Evolutionary conservation across 2,113 vertebrate species (phyloP), one percentile per base, ranked within the genome.

Genomic region (Neopipo cinnamomea): DNA sequence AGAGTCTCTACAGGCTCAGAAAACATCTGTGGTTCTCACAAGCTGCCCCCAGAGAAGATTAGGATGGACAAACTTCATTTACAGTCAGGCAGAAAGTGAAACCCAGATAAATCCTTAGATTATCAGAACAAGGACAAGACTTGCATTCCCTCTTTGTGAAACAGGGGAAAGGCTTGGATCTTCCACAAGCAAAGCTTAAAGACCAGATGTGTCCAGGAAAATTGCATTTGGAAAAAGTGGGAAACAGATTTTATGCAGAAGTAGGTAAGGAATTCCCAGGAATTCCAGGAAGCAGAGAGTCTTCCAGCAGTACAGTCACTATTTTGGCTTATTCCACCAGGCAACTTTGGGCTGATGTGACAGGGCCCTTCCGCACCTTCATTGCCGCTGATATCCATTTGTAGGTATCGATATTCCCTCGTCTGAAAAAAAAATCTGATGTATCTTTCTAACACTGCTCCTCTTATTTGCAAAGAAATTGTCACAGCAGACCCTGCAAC

Each of bases 81-180:
- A 78, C 24, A 53, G 31, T 85, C 62, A 79, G 44, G 53, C 25
- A 93, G 74, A 91, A 88, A 93, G 11, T n/a, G 41, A 96, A 88
- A 88, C 22, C 13, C 53, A 78, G 58, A 76, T 73, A 95, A 94
- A 96, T 88, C 66, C 85, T 72, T 42, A 82, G 52, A 90, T 91
- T 89, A 94, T 49, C 10, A 33, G 42, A 94, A 88, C 59, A 7
- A 86, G 35, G 70, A 72, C 23, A 33, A 16, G 24, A 91, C 53
- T 33, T 65, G 41, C 53, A 65, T 49, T 85, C 27, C 4, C 41
- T 85, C 30, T 6, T 67, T 44, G 15, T 61, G 71, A 77, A 89
- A 35, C 8, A 75, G 12, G 6, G 18, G 12, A 89, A 77, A n/a
- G 22, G n/a, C 14, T 91, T 56, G 22, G 25, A 39, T 84, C 22